These are phyloP conservation scores for Pseudochromis fuscus DNA, from an alignment of 2,797 vertebrate genomes.

Conservation along the genomic window DNA sequence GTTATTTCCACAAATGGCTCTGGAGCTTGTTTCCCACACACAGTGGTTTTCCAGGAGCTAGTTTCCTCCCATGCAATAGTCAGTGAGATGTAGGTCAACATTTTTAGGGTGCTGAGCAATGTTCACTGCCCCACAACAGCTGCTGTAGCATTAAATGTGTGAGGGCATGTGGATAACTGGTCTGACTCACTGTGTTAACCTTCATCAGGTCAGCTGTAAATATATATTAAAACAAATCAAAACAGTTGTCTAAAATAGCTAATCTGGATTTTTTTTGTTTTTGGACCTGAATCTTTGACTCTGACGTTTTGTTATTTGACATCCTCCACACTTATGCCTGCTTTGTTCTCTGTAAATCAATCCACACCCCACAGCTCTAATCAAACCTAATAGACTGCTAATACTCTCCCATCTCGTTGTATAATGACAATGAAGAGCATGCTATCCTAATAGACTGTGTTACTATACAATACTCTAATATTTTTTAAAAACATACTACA, in stretches of 20 bases:
- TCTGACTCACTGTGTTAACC: neutral
- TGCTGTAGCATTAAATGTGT: slow-evolving; percentile 1
- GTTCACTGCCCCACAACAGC: neutral
- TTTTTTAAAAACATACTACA: too few species aligned
- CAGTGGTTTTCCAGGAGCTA: neutral
- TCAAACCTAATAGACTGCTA: neutral
- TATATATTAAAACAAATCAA: neutral
- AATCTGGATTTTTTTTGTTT: neutral
- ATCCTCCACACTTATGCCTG: neutral
- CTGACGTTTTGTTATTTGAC: neutral
- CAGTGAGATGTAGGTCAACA: slow-evolving; percentile 15
- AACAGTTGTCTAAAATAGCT: too few species aligned
- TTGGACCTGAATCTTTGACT: neutral
- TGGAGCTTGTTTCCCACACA: slow-evolving; percentile 18
- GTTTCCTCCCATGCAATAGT: neutral
- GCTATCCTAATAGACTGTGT: too few species aligned
- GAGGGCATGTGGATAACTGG: slow-evolving; percentile 2
- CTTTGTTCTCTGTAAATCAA: neutral
- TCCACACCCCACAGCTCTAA: neutral
- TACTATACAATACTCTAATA: too few species aligned
- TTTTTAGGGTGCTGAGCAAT: slow-evolving; percentile 18
- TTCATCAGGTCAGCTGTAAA: slow-evolving; percentile 10
- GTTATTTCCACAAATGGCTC: slow-evolving; percentile 26
- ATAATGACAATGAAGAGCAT: too few species aligned
- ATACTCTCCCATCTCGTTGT: too few species aligned